These are phyloP conservation scores for Trichechus manatus DNA, from an alignment of 2,113 vertebrate species.

Conservation along the genomic window DNA sequence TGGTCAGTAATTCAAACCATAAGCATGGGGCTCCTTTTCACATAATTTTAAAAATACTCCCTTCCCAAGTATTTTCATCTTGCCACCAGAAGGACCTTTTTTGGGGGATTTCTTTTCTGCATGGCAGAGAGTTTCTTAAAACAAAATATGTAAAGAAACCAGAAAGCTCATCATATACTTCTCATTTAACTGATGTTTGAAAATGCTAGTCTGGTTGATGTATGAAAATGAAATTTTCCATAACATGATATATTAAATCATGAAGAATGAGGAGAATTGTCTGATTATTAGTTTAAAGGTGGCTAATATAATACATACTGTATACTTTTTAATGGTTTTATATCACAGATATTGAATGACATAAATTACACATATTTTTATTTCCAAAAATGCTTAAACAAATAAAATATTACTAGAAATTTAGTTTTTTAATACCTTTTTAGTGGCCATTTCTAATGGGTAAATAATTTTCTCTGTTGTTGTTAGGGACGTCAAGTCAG, in stretches of 20 bases:
- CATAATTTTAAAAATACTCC: background rate
- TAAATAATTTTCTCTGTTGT: conserved; percentile 21
- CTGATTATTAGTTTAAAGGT: conserved; percentile 35
- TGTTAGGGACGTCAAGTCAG: background rate
- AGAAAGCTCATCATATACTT: background rate
- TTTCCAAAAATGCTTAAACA: background rate
- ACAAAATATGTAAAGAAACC: conserved; percentile 23
- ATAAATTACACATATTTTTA: background rate
- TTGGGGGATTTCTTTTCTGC: background rate
- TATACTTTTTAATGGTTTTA: background rate
- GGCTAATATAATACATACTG: background rate
- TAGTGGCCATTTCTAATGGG: background rate
- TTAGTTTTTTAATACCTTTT: background rate
- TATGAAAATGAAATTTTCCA: conserved; percentile 47
- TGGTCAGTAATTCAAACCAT: conserved; percentile 18
- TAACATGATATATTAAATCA: conserved; percentile 40
- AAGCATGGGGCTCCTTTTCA: conserved; percentile 18
- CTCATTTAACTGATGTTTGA: background rate
- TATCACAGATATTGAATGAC: background rate
- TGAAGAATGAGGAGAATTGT: conserved; percentile 27
- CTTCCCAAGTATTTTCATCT: background rate
- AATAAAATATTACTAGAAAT: background rate
- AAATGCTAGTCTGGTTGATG: conserved; percentile 10
- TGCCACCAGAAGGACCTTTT: background rate
- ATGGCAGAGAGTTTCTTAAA: background rate